Evolutionary conservation across 2,888 invertebrate species (phyloP).

Genomic region (Beris morrisii): DNA sequence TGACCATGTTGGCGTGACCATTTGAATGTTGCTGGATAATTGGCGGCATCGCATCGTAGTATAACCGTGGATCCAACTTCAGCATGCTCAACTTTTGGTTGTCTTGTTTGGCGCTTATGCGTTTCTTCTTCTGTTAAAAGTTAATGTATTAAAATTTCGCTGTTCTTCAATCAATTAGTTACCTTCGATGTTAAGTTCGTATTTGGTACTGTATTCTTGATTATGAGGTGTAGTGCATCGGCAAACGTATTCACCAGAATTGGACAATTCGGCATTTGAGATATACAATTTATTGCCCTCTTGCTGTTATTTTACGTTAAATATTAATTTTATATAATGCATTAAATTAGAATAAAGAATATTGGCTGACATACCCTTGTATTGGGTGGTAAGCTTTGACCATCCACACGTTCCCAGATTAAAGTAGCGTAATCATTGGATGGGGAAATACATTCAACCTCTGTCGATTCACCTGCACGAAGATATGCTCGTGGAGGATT

Average conservation of each 20-base stretch:
- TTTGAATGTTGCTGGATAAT: conserved; percentile 45
- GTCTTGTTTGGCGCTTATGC: conserved; percentile 47
- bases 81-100: conserved; percentile 52
- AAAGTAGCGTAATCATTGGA: conserved; percentile 51
- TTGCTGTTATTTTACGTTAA: conserved; percentile 47
- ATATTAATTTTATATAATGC: neutral
- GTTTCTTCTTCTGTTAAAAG: conserved; percentile 35
- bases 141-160: neutral
- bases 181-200: conserved; percentile 57
- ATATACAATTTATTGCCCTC: conserved; percentile 62
- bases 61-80: conserved; percentile 63
- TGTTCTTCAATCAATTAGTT: conserved; percentile 14
- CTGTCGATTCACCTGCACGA: conserved; percentile 52
- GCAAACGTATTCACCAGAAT: conserved; percentile 88
- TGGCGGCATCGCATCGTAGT: conserved; percentile 65
- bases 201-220: conserved; percentile 59
- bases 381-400: conserved; percentile 48
- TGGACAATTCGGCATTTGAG: conserved; percentile 71
- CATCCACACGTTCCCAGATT: conserved; percentile 53
- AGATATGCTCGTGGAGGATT: conserved; percentile 52
- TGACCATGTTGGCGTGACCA: conserved; percentile 55
- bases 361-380: conserved; percentile 46
- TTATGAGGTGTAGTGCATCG: conserved; percentile 61
- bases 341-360: neutral
- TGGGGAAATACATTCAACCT: conserved; percentile 54